phyloP scores from a whole-genome alignment of 2,888 invertebrate genomes.

The Cerastis rubricosa region DNA sequence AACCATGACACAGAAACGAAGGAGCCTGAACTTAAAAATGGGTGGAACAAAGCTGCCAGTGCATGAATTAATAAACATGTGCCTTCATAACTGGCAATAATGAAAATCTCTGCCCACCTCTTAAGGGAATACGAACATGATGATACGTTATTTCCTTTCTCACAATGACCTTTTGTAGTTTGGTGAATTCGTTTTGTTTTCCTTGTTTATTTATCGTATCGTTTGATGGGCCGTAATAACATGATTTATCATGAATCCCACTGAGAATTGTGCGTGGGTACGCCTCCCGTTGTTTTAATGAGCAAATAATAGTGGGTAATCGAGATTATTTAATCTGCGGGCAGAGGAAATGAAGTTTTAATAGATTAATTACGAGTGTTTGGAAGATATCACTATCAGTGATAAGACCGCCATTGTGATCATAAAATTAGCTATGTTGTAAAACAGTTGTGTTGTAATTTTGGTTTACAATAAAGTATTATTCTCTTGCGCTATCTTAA shows the following conservation, averaged over 20 bases:
- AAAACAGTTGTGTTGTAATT: no score
- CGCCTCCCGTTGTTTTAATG: conserved; percentile 38
- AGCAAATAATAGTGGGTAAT: conserved; percentile 17
- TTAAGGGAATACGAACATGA: not conserved
- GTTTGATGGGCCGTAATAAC: conserved; percentile 43
- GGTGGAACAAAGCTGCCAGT: not conserved
- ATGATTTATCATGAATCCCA: conserved; percentile 40
- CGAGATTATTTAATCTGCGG: not conserved
- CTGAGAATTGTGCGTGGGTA: not conserved
- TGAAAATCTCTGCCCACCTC: not conserved
- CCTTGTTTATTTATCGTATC: conserved; percentile 42
- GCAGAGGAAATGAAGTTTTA: conserved; percentile 12
- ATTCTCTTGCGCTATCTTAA: no score
- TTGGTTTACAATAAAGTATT: no score
- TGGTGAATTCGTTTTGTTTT: conserved; percentile 15
- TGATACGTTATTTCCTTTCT: conserved; percentile 1
- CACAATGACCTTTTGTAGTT: conserved; percentile 20
- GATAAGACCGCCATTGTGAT: no score
- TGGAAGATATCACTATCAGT: no score
- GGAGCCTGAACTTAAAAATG: not conserved
- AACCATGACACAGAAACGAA: not conserved
- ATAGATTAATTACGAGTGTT: not conserved
- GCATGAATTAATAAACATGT: not conserved
- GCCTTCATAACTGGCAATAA: not conserved
- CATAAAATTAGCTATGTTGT: no score